Evolutionary conservation across 2,113 vertebrate species (phyloP).

Genomic region (Psilopogon haemacephalus): DNA sequence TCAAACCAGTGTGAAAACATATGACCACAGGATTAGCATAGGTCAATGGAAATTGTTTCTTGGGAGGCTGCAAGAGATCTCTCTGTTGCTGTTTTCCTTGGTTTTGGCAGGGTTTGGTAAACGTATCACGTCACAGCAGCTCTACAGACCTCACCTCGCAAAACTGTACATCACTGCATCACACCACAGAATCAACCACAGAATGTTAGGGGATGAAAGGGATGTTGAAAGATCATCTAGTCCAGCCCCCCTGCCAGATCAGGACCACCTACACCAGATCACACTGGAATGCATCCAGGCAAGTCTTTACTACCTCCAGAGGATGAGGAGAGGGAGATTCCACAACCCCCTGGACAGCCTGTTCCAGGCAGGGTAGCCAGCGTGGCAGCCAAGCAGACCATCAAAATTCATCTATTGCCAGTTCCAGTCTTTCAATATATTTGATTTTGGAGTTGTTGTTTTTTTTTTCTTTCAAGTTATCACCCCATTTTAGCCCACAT

Average conservation of each 20-base stretch:
- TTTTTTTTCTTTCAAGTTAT: neutral
- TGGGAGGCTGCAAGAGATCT: neutral
- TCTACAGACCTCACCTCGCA: neutral
- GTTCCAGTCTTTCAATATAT: neutral
- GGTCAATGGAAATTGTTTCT: neutral
- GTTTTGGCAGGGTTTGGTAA: neutral
- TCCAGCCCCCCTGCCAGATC: no score
- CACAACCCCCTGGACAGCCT: no score
- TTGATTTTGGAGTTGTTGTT: no score
- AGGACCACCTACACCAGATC: no score
- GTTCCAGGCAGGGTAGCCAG: neutral
- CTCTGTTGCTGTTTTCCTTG: neutral
- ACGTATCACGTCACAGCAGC: neutral
- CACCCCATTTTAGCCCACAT: rapidly evolving
- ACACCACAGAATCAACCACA: neutral
- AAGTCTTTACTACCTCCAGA: no score
- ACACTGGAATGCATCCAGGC: no score
- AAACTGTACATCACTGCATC: neutral
- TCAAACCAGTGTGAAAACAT: neutral
- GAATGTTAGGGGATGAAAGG: no score
- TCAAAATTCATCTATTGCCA: neutral
- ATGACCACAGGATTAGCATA: rapidly evolving
- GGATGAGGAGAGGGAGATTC: no score
- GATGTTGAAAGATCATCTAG: no score
- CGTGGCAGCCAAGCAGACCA: neutral